Base-by-base conservation (phyloP, 1,140 invertebrate genomes). In the Contarinia nasturtii region DNA sequence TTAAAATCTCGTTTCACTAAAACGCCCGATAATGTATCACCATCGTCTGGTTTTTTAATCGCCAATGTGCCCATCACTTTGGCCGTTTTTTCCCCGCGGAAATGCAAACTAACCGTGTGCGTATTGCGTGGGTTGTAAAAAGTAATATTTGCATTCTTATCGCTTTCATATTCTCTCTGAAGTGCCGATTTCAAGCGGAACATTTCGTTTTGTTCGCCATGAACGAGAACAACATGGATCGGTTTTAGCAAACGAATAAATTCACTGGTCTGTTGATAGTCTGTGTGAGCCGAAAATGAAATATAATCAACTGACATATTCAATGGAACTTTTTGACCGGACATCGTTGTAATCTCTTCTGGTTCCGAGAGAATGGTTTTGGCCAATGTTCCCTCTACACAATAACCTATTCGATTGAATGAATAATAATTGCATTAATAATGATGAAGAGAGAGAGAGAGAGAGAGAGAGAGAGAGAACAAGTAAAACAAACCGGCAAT, bases 181-280 rank as follows among this genome's bases (percentile, higher is more conserved):
- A 99, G 67, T 0, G 92, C 95, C 41, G 90, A 81, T 67, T 96
- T 95, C 41, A 99, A 65, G 20, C 95, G 75, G 2, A 78, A 82
- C 96, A 99, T 99, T 69, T 98, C 95, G 65, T 97, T 98, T 60
- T 92, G 86, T 66, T 99, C 96, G 1, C 95, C 95, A 64, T 99
- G 95, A 1, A 99, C 95, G 18, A 99, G 68, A 12, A 96, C 88
- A 43, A 98, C 86, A 69, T 98, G 92, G 0, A 89, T 82, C 15
- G 96, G 95, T 60, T 90, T 92, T 14, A 99, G 67, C 34, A 83
- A 78, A 27, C 90, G 74, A 50, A 99, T 88, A 58, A 99, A 99
- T 68, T 97, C 93, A 19, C 87, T 92, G 0, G 95, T 98, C 69
- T 99, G 95, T 59, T 95, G 84, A 65, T 97, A 98, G 67, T 99